Base-by-base conservation (phyloP, 2,888 invertebrate genomes). In the Sinotaia quadrata region DNA sequence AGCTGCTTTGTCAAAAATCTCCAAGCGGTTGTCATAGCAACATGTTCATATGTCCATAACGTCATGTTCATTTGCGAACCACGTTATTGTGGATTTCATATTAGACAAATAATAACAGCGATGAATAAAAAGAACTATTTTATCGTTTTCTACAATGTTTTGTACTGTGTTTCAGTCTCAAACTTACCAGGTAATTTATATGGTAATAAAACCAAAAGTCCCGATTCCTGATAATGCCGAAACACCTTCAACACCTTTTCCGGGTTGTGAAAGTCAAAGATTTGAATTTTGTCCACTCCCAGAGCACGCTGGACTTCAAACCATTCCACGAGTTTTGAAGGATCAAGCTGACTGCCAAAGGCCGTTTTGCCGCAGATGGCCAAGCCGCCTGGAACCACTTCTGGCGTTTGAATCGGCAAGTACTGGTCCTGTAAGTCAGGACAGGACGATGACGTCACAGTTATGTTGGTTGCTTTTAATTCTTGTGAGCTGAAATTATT, bases 331-430 rank as follows among this genome's bases (percentile, higher is more conserved):
- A 67, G n/a, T 29, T 33, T 36, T 24, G 37, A 10, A 21, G 60
- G 27, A 4, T 67, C 24, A 7, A 67, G 36, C 7, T 24, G 2
- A 41, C 33, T 2, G 10, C 67, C 67, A 29, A 33, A 67, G 18
- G 58, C 67, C 10, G 58, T 24, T 27, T 67, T 67, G 4, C 58
- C 67, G n/a, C 67, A 67, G 8, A 67, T 4, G 1, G 67, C 67
- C 49, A 67, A 12, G n/a, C 58, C 51, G 2, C 58, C 37, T 8
- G 44, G 27, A 27, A 27, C 49, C 12, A 36, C 8, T 47, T 34
- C 51, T n/a, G 57, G 67, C 21, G 33, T 29, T n/a, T 47, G 34
- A 31, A 67, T 18, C 4, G 49, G 8, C 24, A 67, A 4, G 29
- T 67, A 59, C 33, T 31, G 10, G 8, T 49, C n/a, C 18, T 8